These are phyloP conservation scores for Tenthredo notha DNA, from an alignment of 2,888 invertebrate species.

Conservation along the genomic window DNA sequence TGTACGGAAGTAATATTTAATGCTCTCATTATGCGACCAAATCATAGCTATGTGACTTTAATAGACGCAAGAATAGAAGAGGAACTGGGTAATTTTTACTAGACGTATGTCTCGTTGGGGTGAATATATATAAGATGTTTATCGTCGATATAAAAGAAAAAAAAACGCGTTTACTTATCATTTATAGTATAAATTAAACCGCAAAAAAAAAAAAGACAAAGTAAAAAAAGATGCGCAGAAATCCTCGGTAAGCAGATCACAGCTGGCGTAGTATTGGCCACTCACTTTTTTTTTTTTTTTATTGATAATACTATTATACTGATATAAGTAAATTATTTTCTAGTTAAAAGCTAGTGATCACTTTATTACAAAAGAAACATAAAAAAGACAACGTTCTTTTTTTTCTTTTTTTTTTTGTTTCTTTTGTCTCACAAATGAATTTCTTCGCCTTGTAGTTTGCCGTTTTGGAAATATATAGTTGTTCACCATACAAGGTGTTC, in stretches of 20 bases:
- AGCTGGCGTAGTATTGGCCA: slow-evolving; percentile 21
- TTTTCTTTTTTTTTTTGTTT: too few relatives aligned
- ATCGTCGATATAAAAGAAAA: background rate
- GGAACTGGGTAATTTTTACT: background rate
- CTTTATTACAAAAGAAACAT: slow-evolving; percentile 9
- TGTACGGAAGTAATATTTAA: background rate
- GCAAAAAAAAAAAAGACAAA: background rate
- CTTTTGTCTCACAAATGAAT: background rate
- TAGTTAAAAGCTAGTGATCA: slow-evolving; percentile 2
- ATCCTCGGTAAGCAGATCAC: background rate
- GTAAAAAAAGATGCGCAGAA: background rate
- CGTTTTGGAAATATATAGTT: background rate
- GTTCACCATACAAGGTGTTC: background rate
- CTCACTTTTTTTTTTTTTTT: slow-evolving; percentile 23
- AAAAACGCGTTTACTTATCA: background rate
- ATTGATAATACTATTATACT: background rate
- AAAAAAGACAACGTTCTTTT: background rate
- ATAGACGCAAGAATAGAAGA: background rate
- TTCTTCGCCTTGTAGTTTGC: background rate
- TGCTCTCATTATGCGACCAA: background rate
- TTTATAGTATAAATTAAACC: background rate
- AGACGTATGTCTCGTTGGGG: background rate
- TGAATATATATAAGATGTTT: background rate
- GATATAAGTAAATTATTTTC: slow-evolving; percentile 1
- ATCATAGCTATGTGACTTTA: background rate